Evolutionary conservation across 2,113 vertebrate genomes (phyloP).

Genomic region (Monarcha castaneiventris): DNA sequence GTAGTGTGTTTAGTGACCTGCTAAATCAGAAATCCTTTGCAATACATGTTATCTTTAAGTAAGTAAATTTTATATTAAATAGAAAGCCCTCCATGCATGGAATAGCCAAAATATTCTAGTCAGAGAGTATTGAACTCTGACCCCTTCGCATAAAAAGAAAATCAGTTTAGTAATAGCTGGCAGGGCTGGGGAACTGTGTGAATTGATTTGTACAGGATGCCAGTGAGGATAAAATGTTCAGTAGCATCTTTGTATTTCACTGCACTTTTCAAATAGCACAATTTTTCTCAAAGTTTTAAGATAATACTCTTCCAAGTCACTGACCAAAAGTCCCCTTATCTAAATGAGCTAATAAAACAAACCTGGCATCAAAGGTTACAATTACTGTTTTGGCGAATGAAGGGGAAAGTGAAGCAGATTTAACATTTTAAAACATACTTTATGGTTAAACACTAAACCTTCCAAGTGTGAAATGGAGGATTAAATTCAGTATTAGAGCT

Average conservation of each 20-base stretch:
- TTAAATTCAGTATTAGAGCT: background rate
- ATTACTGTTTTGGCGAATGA: background rate
- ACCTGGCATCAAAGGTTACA: background rate
- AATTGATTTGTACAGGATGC: background rate
- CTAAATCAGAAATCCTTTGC: background rate
- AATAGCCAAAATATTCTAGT: background rate
- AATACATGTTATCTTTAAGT: background rate
- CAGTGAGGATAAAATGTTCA: background rate
- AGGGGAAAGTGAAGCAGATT: background rate
- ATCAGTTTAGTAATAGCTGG: background rate
- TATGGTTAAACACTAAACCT: background rate
- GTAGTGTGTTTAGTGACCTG: background rate
- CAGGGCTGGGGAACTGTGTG: background rate
- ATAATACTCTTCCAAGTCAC: background rate
- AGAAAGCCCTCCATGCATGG: fast-evolving
- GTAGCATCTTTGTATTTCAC: background rate
- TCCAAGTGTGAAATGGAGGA: background rate
- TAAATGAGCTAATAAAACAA: background rate
- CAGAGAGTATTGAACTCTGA: background rate
- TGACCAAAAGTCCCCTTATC: background rate
- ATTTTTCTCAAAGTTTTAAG: background rate
- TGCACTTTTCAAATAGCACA: background rate
- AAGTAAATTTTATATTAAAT: background rate
- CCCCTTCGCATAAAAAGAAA: background rate
- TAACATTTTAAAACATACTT: background rate